Evolutionary conservation across 2,797 vertebrate genomes (phyloP), one percentile per base, ranked within the genome.

Genomic region (Pteropus rufus): DNA sequence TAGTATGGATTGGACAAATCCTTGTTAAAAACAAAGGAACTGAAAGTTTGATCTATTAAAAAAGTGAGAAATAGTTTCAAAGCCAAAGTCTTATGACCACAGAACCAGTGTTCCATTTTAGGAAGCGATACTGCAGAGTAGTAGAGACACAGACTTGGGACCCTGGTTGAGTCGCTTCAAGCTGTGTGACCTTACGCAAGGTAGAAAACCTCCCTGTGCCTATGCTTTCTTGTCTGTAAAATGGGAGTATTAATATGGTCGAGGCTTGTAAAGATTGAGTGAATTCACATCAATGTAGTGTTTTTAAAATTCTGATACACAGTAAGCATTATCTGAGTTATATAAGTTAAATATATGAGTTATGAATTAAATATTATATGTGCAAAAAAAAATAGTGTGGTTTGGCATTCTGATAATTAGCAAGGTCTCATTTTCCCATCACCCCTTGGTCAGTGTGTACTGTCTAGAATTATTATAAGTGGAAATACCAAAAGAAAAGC

Each of bases 401-500:
- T 36, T 69, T 65, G 44, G 3, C 41, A 67, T 36, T 49, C 10
- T 26, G 44, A 39, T 60, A 49, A 64, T 67, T 80, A 91, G 15
- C 83, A 94, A 56, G n/a, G 23, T 70, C 65, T 92, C 67, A 75
- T 90, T 92, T 86, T 93, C 60, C 44, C 44, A 11, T 10, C 44
- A 44, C 81, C 2, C 8, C 19, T 86, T 90, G 77, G 56, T 84
- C 36, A 69, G 4, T 39, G n/a, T 94, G 39, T 49, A n/a, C 21
- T 94, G 52, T 85, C 44, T 95, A 76, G 56, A 92, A 73, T 90
- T 93, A 89, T 52, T 92, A 23, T 90, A 65, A 97, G 62, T 86
- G 79, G 58, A 95, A 88, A 72, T 85, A 18, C 6, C 41, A 80
- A 39, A 89, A 94, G 34, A 86, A 95, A 82, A 94, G 58, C 60